These are phyloP conservation scores for Palythoa grandiflora DNA, from an alignment of 92 coral and sea anemone species.

Conservation along the genomic window DNA sequence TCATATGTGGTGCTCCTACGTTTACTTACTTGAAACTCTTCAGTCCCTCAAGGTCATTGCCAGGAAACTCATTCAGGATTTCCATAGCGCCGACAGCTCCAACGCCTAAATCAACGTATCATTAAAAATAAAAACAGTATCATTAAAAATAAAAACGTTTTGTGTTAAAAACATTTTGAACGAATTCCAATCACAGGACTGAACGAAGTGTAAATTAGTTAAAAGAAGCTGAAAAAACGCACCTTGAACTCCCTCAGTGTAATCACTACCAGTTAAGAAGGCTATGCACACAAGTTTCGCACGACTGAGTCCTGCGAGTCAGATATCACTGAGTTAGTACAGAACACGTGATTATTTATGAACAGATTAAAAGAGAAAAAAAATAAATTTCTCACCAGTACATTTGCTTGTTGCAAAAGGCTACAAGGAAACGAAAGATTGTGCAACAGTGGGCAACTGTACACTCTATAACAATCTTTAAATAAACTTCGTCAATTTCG, in stretches of 20 bases:
- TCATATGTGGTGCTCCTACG: too few relatives aligned
- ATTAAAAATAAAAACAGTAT: neutral
- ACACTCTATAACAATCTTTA: too few relatives aligned
- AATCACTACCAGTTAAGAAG: conserved; percentile 96
- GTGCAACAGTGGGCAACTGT: too few relatives aligned
- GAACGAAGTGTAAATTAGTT: too few relatives aligned
- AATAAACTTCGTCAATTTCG: too few relatives aligned
- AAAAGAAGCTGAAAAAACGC: neutral
- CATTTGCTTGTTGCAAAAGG: too few relatives aligned
- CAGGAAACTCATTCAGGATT: conserved; percentile 85
- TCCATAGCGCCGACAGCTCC: conserved; percentile 97
- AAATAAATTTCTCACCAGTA: too few relatives aligned
- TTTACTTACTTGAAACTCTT: conserved; percentile 80
- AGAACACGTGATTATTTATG: neutral
- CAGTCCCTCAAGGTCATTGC: conserved; percentile 84
- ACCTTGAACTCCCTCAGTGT: conserved; percentile 98
- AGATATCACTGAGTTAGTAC: neutral
- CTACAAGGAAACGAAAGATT: neutral
- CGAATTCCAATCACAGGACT: neutral
- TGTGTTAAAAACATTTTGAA: neutral
- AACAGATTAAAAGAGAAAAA: neutral
- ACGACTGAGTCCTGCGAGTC: conserved; percentile 79
- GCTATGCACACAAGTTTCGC: conserved; percentile 86
- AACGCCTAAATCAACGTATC: conserved; percentile 70
- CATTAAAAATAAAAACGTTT: neutral